Conservation (phyloP, 2,888 invertebrate genomes). For the Idaea dimidiata region DNA sequence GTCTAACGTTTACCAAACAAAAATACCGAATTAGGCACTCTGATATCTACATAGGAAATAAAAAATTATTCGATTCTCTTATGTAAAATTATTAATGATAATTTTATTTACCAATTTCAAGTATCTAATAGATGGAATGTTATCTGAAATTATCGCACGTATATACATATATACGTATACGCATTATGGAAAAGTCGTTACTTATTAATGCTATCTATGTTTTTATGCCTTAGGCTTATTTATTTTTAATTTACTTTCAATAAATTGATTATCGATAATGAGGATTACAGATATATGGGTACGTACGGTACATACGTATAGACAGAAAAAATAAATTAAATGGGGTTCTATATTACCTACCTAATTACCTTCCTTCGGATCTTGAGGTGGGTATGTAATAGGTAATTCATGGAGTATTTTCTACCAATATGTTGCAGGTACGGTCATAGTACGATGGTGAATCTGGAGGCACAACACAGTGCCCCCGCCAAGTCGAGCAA, state of each 20-base stretch:
- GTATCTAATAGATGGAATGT: not conserved
- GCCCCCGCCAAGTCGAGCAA: too few species aligned
- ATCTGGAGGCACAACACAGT: too few species aligned
- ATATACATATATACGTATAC: not conserved
- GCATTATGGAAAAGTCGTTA: not conserved
- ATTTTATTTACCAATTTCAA: not conserved
- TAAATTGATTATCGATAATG: not conserved
- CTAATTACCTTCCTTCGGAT: not conserved
- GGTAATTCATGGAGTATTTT: too few species aligned
- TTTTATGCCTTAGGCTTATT: slow-evolving; percentile 1
- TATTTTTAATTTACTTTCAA: not conserved
- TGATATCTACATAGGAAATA: too few species aligned
- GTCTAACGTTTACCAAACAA: too few species aligned
- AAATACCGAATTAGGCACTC: too few species aligned
- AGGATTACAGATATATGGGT: not conserved
- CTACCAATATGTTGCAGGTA: too few species aligned
- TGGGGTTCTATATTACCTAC: too few species aligned
- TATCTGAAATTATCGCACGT: not conserved
- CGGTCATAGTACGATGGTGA: too few species aligned
- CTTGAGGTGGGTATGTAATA: too few species aligned
- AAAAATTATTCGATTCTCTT: too few species aligned
- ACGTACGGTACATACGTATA: not conserved
- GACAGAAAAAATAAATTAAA: not conserved
- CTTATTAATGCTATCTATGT: not conserved
- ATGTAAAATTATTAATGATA: not conserved